Conservation (phyloP, 2,888 invertebrate species). For the Eristalis pertinax region DNA sequence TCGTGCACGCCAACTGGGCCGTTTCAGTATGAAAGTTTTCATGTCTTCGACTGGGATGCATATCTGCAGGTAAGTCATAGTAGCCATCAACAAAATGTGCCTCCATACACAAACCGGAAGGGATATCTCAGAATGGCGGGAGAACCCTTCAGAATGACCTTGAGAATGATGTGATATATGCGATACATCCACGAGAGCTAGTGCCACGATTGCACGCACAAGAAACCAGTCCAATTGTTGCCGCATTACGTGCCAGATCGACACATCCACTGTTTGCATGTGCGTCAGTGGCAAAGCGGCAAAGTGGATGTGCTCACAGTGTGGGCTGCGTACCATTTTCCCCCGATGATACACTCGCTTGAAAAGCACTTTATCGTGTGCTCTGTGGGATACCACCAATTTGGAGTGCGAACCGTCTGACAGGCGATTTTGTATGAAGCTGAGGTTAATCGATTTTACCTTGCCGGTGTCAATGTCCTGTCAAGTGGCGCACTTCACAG, state of each 20-base stretch:
- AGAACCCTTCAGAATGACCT: background rate
- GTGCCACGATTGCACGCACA: background rate
- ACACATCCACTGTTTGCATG: background rate
- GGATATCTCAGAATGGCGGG: background rate
- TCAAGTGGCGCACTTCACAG: background rate
- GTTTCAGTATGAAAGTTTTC: slow-evolving; percentile 90
- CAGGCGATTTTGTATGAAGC: background rate
- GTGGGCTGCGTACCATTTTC: background rate
- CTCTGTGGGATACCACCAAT: background rate
- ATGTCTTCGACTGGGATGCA: slow-evolving; percentile 94
- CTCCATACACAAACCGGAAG: background rate
- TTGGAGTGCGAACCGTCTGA: background rate
- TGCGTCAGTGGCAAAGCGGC: background rate
- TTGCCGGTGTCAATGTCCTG: background rate
- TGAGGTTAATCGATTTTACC: background rate
- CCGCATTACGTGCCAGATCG: background rate
- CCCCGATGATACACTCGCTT: background rate
- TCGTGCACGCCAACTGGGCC: slow-evolving; percentile 85
- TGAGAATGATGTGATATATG: background rate
- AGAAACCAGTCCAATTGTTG: slow-evolving; percentile 2
- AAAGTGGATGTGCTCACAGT: background rate
- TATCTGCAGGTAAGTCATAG: slow-evolving; percentile 83
- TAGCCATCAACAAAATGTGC: background rate
- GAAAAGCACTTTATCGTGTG: background rate
- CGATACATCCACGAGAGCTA: background rate